phyloP scores from a whole-genome alignment of 2,797 vertebrate genomes.

The Neomorphus geoffroyi region DNA sequence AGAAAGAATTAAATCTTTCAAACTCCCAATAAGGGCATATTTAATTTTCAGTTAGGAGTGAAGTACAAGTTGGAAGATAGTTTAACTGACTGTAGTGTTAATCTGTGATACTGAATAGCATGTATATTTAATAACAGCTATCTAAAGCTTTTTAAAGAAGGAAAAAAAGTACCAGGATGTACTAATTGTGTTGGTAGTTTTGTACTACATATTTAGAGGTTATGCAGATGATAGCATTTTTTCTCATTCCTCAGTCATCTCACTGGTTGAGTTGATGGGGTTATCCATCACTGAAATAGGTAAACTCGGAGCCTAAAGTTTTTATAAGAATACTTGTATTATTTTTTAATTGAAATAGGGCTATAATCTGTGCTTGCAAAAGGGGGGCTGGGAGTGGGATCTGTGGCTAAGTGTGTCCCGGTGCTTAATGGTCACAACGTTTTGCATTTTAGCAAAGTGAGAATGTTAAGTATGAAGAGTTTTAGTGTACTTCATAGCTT shows the following conservation, averaged over 20 bases:
- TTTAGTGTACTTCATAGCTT: not conserved
- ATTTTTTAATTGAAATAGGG: not conserved
- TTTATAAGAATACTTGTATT: not conserved
- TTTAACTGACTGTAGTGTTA: not conserved
- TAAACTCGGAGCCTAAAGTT: not conserved
- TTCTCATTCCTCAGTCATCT: not conserved
- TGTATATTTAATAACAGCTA: not conserved
- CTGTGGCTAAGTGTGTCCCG: not conserved
- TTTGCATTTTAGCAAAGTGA: not conserved
- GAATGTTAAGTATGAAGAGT: not conserved
- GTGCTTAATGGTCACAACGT: fast-evolving
- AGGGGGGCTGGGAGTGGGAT: fast-evolving
- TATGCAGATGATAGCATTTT: not conserved
- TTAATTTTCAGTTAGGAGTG: not conserved
- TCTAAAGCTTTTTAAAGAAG: not conserved
- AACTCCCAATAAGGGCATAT: not conserved
- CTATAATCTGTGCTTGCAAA: not conserved
- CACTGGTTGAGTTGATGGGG: not conserved
- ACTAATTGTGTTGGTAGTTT: not conserved
- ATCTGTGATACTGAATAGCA: not conserved
- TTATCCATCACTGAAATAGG: not conserved
- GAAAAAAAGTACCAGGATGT: fast-evolving
- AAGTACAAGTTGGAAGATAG: not conserved
- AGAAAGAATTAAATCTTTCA: not conserved
- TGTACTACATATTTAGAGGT: not conserved